Percentiles rank a stretch among this genome's conserved stretches.
These are phyloP conservation scores for Megalops cyprinoides DNA, from an alignment of 2,797 vertebrate genomes.

Conservation along the genomic window DNA sequence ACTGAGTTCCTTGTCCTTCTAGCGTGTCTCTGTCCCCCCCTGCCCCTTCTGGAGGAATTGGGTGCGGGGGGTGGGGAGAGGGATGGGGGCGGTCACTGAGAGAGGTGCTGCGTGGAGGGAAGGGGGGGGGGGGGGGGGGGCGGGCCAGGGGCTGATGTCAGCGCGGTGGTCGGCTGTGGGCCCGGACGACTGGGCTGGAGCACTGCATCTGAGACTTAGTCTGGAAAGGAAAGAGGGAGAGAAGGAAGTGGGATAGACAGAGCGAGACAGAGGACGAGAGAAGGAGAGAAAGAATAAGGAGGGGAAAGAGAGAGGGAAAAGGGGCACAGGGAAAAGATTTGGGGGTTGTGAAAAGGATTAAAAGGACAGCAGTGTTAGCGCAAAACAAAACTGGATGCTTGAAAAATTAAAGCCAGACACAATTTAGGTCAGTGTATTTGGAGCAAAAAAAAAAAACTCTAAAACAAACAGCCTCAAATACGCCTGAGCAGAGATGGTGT, in stretches of 20 bases:
- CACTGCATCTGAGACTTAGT: slow-evolving; percentile 85
- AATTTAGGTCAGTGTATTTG: slow-evolving; percentile 21
- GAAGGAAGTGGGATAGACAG: slow-evolving; percentile 47
- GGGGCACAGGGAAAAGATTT: not conserved
- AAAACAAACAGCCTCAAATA: not conserved
- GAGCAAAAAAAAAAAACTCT: not conserved
- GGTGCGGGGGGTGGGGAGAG: slow-evolving; percentile 35
- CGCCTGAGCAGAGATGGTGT: not conserved
- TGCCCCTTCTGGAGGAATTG: not conserved
- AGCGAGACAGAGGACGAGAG: slow-evolving; percentile 51
- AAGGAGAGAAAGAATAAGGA: slow-evolving; percentile 60
- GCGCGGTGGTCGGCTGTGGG: slow-evolving; percentile 79
- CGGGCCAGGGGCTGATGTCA: slow-evolving; percentile 79
- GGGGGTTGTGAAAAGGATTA: not conserved
- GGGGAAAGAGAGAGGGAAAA: slow-evolving; percentile 32
- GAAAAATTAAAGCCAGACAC: slow-evolving; percentile 76
- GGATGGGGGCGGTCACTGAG: slow-evolving; percentile 64
- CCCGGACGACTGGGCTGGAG: slow-evolving; percentile 80
- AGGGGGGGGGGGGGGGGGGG: slow-evolving; percentile 71
- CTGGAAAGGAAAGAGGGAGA: slow-evolving; percentile 69
- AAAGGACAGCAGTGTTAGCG: slow-evolving; percentile 62
- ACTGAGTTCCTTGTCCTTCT: slow-evolving; percentile 20
- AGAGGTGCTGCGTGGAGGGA: slow-evolving; percentile 76
- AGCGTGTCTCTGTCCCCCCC: not conserved
- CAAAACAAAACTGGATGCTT: slow-evolving; percentile 81